phyloP scores from a whole-genome alignment of 2,888 invertebrate species.

The Oligia fasciuncula region DNA sequence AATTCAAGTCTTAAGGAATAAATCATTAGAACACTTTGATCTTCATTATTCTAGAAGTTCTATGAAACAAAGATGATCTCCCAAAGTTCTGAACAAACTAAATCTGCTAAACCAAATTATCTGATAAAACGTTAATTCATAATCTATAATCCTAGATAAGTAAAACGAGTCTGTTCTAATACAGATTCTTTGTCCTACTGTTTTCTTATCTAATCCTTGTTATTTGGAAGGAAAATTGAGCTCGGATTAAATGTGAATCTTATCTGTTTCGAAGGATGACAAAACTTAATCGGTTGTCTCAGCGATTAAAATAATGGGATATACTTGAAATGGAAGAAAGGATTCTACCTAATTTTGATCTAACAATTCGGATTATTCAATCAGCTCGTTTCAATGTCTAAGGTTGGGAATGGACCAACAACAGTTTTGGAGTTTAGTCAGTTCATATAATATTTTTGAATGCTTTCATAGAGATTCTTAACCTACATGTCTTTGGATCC shows the following conservation, averaged over 20 bases:
- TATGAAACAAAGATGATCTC: conserved; percentile 51
- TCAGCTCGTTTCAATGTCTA: conserved; percentile 38
- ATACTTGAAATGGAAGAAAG: conserved; percentile 57
- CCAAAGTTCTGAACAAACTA: conserved; percentile 43
- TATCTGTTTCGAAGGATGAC: conserved; percentile 66
- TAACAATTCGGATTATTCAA: conserved; percentile 60
- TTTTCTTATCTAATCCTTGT: conserved; percentile 65
- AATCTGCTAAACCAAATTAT: conserved; percentile 62
- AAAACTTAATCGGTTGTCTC: conserved; percentile 67
- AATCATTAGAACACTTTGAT: conserved; percentile 10
- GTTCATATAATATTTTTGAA: background rate
- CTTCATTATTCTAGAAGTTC: conserved; percentile 35
- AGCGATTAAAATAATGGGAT: conserved; percentile 62
- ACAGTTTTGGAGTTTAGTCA: conserved; percentile 6
- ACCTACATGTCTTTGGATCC: background rate
- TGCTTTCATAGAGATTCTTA: background rate
- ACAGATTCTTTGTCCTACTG: conserved; percentile 65
- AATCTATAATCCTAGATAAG: conserved; percentile 67
- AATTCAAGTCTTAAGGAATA: conserved; percentile 4
- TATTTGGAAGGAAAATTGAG: conserved; percentile 66
- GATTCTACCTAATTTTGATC: conserved; percentile 61
- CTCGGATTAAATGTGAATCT: conserved; percentile 66
- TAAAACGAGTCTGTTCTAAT: conserved; percentile 58
- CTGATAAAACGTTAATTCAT: conserved; percentile 66
- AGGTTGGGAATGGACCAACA: conserved; percentile 21